These are phyloP conservation scores for Machimus rusticus DNA, from an alignment of 2,888 invertebrate genomes.

Conservation along the genomic window DNA sequence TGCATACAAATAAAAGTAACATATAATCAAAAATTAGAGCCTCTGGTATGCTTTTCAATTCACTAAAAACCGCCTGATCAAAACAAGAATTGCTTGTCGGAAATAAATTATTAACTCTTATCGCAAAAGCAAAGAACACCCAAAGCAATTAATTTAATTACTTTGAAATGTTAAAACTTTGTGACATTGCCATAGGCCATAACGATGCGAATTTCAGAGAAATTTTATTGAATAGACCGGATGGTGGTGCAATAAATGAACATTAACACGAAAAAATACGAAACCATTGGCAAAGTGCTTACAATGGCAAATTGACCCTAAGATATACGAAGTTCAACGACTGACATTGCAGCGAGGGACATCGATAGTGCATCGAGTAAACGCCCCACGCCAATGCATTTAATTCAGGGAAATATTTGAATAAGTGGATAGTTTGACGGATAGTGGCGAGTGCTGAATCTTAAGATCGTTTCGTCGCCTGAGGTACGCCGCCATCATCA, in stretches of 20 bases:
- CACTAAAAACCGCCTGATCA: not conserved
- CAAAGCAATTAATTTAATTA: not conserved
- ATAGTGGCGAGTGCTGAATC: not conserved
- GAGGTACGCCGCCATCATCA: not conserved
- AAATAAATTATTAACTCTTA: slow-evolving; percentile 14
- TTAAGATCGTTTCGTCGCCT: not conserved
- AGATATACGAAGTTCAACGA: slow-evolving; percentile 43
- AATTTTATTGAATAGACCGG: not conserved
- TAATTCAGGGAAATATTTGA: not conserved
- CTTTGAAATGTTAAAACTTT: not conserved
- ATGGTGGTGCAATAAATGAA: not conserved
- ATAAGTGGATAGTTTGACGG: not conserved
- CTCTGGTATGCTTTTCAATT: not conserved
- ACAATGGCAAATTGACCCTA: slow-evolving; percentile 1
- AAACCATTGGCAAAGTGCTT: not conserved
- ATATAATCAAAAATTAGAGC: not conserved
- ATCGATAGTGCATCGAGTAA: not conserved
- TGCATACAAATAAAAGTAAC: not conserved
- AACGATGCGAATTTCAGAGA: not conserved
- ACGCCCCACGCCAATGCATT: not conserved
- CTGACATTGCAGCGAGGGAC: slow-evolving; percentile 42
- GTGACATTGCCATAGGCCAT: not conserved
- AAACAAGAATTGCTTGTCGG: not conserved
- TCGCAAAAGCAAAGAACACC: not conserved
- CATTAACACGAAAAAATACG: not conserved